A percentile compares a stretch with the other conserved stretches of the same genome.
phyloP scores from a whole-genome alignment of 2,888 invertebrate species.

The Cephus pulcher region DNA sequence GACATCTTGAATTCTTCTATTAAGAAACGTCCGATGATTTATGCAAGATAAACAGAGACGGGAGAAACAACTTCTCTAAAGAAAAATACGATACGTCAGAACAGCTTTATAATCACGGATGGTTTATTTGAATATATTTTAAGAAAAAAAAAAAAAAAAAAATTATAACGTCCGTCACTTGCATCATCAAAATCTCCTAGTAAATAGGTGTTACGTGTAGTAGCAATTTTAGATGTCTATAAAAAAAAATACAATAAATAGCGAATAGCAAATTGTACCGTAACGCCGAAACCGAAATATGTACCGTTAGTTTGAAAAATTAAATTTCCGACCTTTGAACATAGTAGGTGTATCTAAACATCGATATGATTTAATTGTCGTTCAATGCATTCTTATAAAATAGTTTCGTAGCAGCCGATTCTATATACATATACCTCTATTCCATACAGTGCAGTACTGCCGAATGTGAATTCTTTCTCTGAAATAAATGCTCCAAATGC shows the following conservation, averaged over 20 bases:
- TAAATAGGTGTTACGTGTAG: background rate
- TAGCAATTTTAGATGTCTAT: background rate
- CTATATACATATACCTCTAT: background rate
- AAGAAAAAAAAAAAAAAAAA: too few species aligned
- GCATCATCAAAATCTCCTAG: background rate
- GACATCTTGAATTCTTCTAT: background rate
- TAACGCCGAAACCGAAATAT: too few species aligned
- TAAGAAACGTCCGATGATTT: background rate
- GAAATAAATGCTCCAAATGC: background rate
- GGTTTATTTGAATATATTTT: too few species aligned
- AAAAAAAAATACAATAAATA: background rate
- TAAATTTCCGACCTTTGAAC: background rate
- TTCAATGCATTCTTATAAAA: background rate
- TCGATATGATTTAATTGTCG: background rate
- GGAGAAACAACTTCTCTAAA: background rate
- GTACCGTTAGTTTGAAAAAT: too few species aligned
- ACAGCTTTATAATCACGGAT: too few species aligned
- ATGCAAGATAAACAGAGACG: background rate
- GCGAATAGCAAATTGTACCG: too few species aligned
- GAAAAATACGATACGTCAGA: background rate
- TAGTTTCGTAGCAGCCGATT: background rate
- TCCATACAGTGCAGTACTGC: background rate
- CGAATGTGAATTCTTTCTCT: background rate
- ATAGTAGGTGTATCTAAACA: background rate
- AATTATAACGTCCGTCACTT: background rate